phyloP scores from a whole-genome alignment of 2,888 invertebrate genomes.

The Meloe dianella region DNA sequence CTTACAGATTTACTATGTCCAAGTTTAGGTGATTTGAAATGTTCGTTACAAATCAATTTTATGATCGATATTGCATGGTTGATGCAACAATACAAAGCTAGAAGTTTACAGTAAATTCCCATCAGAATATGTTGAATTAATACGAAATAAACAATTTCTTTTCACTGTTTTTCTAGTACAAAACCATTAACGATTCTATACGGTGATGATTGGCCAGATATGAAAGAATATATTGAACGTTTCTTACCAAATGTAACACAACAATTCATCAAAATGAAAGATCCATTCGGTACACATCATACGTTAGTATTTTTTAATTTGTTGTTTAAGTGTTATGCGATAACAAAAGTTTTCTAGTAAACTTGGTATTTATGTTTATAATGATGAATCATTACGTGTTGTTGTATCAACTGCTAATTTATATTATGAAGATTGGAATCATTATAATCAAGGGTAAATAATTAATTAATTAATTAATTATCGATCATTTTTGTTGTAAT shows the following conservation, averaged over 20 bases:
- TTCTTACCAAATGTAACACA: slow-evolving; percentile 69
- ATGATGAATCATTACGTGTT: slow-evolving; percentile 80
- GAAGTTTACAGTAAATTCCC: slow-evolving; percentile 75
- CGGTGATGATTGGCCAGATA: slow-evolving; percentile 68
- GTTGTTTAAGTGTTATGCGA: slow-evolving; percentile 8
- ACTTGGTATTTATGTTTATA: slow-evolving; percentile 86
- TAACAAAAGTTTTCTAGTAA: slow-evolving; percentile 64
- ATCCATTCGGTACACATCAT: slow-evolving; percentile 86
- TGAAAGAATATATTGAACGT: slow-evolving; percentile 62
- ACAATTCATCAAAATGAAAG: slow-evolving; percentile 73
- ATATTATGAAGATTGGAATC: slow-evolving; percentile 90
- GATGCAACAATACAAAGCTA: slow-evolving; percentile 81
- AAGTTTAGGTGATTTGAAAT: slow-evolving; percentile 76
- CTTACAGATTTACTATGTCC: slow-evolving; percentile 75
- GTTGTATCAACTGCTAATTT: slow-evolving; percentile 93
- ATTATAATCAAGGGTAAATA: slow-evolving; percentile 85
- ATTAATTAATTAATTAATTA: neutral
- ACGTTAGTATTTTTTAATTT: slow-evolving; percentile 65
- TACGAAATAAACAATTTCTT: neutral
- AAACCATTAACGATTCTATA: slow-evolving; percentile 78
- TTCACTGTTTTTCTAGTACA: slow-evolving; percentile 60
- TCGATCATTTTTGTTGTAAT: slow-evolving; percentile 16
- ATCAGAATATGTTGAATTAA: slow-evolving; percentile 37
- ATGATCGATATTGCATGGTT: slow-evolving; percentile 93
- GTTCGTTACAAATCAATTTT: slow-evolving; percentile 87